Evolutionary conservation across 2,888 invertebrate species (phyloP).

Genomic region (Norana najaformis): DNA sequence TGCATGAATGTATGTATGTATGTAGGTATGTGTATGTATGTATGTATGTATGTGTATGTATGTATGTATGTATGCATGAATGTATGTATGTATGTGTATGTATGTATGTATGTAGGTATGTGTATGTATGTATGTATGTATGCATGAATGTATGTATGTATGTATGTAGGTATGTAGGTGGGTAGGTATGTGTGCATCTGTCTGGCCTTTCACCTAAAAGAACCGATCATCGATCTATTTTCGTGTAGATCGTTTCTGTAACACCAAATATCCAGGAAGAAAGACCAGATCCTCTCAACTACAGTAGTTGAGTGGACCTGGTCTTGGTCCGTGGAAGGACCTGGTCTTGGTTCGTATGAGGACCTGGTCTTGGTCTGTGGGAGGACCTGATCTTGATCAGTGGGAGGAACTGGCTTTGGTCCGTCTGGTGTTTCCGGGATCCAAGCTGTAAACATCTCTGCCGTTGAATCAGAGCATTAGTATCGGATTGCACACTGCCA

Average conservation of each 20-base stretch:
- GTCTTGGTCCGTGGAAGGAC: no score
- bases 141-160: slow-evolving; percentile 35
- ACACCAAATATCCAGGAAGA: no score
- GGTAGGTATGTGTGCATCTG: background rate
- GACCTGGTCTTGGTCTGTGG: no score
- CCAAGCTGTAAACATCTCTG: background rate
- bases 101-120: slow-evolving; percentile 30
- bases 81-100: background rate
- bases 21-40: no score
- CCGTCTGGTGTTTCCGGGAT: background rate
- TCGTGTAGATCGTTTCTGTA: no score
- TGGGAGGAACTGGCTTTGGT: no score
- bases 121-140: slow-evolving; percentile 36
- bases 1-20: slow-evolving; percentile 20
- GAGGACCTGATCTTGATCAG: no score
- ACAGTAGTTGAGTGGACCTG: no score
- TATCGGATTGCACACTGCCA: background rate
- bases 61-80: background rate
- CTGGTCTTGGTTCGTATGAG: no score
- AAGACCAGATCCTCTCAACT: no score
- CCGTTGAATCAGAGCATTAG: background rate
- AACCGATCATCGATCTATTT: no score
- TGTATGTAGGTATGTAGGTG: slow-evolving; percentile 28
- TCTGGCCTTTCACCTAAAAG: no score
- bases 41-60: background rate